phyloP scores from a whole-genome alignment of 2,888 invertebrate species.

The Bembecia ichneumoniformis region DNA sequence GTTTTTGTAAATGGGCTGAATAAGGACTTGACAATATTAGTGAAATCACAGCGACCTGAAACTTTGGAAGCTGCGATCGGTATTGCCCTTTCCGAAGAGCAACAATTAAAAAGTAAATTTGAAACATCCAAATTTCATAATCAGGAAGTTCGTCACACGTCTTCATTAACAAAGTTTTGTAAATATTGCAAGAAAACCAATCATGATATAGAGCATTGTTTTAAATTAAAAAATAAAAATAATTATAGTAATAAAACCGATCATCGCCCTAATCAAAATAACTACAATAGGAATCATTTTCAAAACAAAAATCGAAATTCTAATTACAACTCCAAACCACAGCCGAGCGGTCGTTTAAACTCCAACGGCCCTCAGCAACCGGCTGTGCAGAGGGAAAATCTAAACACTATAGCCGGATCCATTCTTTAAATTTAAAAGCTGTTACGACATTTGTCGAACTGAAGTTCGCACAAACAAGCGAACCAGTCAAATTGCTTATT shows the following conservation, averaged over 20 bases:
- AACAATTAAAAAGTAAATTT: background rate
- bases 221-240: background rate
- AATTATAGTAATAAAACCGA: no score
- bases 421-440: conserved; percentile 7
- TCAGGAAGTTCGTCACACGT: background rate
- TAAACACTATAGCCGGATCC: conserved; percentile 8
- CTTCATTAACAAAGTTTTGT: no score
- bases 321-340: background rate
- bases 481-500: conserved; percentile 9
- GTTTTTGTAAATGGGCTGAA: background rate
- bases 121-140: background rate
- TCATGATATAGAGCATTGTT: background rate
- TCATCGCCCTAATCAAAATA: background rate
- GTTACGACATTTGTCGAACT: conserved; percentile 9
- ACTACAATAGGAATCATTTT: background rate
- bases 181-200: background rate
- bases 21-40: background rate
- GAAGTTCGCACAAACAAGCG: conserved; percentile 1
- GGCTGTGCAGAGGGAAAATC: conserved; percentile 7
- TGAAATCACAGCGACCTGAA: background rate
- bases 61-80: background rate
- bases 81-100: background rate
- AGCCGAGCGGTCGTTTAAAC: conserved; percentile 6
- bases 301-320: background rate
- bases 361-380: conserved; percentile 7